A percentile compares a stretch with the other conserved stretches of the same genome.
Conservation (phyloP, 2,113 vertebrate genomes). For the Grammomys surdaster region DNA sequence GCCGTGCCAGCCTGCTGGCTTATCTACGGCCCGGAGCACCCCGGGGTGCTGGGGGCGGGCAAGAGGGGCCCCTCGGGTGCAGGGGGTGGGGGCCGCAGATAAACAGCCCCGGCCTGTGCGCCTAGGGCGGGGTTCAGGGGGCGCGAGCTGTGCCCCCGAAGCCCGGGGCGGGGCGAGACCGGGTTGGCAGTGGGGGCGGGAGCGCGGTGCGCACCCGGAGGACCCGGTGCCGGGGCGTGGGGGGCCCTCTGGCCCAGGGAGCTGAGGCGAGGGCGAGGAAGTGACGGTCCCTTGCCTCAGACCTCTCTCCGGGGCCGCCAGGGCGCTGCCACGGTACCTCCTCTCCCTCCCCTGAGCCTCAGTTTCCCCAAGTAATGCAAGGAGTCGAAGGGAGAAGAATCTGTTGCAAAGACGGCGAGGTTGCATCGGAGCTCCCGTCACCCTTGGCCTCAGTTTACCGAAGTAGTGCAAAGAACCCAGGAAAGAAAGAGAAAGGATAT, state of each 20-base stretch:
- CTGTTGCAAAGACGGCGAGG: neutral
- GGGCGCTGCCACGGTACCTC: neutral
- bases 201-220: conserved; percentile 68
- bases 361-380: neutral
- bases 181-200: conserved; percentile 78
- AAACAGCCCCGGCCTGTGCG: conserved; percentile 80
- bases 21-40: conserved; percentile 81
- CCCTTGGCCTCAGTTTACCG: conserved; percentile 7
- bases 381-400: neutral
- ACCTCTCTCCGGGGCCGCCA: neutral
- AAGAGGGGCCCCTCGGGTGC: conserved; percentile 72
- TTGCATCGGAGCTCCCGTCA: neutral
- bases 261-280: neutral
- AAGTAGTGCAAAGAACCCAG: neutral
- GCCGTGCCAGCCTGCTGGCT: conserved; percentile 79
- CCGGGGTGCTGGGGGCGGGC: conserved; percentile 74
- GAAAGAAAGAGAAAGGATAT: neutral
- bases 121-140: conserved; percentile 71
- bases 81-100: conserved; percentile 79
- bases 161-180: conserved; percentile 76
- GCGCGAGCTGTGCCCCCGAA: conserved; percentile 75
- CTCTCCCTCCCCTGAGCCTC: neutral
- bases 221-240: conserved; percentile 53
- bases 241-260: conserved; percentile 50
- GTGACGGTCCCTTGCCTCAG: neutral